These are phyloP conservation scores for Vidua chalybeata DNA, from an alignment of 2,113 vertebrate species.

Conservation along the genomic window DNA sequence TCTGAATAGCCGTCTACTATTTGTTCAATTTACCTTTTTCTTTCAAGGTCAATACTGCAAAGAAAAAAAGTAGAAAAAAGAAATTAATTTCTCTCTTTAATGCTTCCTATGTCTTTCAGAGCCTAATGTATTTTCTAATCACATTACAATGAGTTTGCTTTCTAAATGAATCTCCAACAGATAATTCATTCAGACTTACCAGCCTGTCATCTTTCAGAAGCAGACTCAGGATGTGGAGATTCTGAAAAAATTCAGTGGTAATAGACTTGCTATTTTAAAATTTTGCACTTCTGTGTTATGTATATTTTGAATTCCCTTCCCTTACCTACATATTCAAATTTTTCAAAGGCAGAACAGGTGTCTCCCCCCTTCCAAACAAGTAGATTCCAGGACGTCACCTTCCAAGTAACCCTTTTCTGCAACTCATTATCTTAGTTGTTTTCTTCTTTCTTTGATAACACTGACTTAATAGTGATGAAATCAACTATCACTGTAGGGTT, in stretches of 20 bases:
- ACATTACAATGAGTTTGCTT: neutral
- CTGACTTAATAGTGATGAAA: neutral
- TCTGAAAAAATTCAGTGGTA: neutral
- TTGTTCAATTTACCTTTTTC: neutral
- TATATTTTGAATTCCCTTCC: neutral
- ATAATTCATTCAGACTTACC: neutral
- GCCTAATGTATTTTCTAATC: neutral
- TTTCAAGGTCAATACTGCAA: neutral
- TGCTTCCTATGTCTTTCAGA: neutral
- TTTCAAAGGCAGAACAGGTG: neutral
- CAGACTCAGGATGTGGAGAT: neutral
- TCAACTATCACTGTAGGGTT: neutral
- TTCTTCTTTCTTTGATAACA: neutral
- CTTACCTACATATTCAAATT: neutral
- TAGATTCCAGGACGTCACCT: neutral
- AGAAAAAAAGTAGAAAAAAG: neutral
- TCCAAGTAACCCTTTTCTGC: neutral
- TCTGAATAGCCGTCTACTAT: neutral
- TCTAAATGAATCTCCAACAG: neutral
- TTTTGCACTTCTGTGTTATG: neutral
- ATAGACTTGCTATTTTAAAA: neutral
- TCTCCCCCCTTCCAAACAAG: neutral
- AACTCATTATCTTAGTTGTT: accelerated
- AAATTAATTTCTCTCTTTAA: neutral
- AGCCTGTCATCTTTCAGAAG: neutral